Evolutionary conservation across 2,797 vertebrate species (phyloP).

Genomic region (Gallinago stenura): DNA sequence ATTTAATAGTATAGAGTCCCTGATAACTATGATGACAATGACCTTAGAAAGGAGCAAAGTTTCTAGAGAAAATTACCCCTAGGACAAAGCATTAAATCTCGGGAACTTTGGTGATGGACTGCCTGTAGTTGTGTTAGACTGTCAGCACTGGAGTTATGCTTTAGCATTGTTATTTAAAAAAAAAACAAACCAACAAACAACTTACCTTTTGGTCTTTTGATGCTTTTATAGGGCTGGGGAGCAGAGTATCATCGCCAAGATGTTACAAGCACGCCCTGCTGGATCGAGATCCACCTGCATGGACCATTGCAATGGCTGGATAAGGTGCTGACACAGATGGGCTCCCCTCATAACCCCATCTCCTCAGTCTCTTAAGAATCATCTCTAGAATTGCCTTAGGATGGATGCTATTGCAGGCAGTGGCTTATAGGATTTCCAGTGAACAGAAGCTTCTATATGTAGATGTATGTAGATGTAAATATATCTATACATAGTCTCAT

Average conservation of each 20-base stretch:
- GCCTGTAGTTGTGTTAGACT: neutral
- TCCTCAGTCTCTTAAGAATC: constrained; percentile 93
- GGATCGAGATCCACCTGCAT: constrained; percentile 97
- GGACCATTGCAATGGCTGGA: constrained; percentile 98
- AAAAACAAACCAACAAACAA: neutral
- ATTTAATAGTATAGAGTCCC: neutral
- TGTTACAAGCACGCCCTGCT: constrained; percentile 98
- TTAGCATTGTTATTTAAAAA: neutral
- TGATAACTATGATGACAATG: neutral
- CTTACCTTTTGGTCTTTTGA: constrained; percentile 11
- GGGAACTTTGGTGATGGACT: neutral
- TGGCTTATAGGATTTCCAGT: constrained; percentile 69
- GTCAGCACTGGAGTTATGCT: neutral
- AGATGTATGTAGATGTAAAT: constrained; percentile 73
- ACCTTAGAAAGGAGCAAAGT: neutral
- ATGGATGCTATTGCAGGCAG: constrained; percentile 75
- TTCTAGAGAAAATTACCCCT: neutral
- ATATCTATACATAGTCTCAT: constrained; percentile 63
- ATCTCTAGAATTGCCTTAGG: constrained; percentile 19
- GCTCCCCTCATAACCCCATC: constrained; percentile 96
- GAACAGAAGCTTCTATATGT: constrained; percentile 70
- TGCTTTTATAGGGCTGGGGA: constrained; percentile 91
- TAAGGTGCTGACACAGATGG: constrained; percentile 98
- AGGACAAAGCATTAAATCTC: neutral
- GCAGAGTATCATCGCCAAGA: constrained; percentile 98